These are phyloP conservation scores for Danaus plexippus DNA, from an alignment of 1,140 invertebrate genomes.

Conservation along the genomic window DNA sequence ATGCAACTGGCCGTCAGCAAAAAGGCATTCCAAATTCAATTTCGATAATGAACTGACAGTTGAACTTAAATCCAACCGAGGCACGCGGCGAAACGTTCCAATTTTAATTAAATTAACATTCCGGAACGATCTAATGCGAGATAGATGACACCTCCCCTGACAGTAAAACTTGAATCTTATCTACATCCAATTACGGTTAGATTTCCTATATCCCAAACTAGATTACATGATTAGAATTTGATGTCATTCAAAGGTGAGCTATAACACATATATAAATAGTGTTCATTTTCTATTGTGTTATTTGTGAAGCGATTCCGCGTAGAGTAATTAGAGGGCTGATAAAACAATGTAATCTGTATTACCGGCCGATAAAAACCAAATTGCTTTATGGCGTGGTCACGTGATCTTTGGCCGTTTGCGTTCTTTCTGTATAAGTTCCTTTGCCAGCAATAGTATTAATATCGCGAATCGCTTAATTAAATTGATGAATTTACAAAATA, in stretches of 20 bases:
- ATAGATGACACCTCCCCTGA: conserved; percentile 32
- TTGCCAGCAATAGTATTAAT: conserved; percentile 65
- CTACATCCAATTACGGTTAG: conserved; percentile 16
- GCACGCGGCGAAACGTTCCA: conserved; percentile 47
- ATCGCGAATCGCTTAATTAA: conserved; percentile 66
- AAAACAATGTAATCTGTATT: conserved; percentile 66
- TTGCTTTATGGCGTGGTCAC: conserved; percentile 53
- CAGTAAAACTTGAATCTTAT: conserved; percentile 25
- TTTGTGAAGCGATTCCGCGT: conserved; percentile 31
- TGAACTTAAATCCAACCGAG: conserved; percentile 42
- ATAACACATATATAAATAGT: not conserved
- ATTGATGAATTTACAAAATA: conserved; percentile 52
- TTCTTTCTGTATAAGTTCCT: conserved; percentile 38
- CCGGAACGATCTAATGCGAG: conserved; percentile 39
- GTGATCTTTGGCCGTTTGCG: conserved; percentile 50
- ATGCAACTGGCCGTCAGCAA: conserved; percentile 16
- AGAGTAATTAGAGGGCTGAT: conserved; percentile 61
- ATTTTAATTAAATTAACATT: conserved; percentile 70
- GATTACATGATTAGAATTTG: conserved; percentile 30
- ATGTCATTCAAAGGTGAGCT: conserved; percentile 9
- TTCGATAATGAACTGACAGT: conserved; percentile 62
- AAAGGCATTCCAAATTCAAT: conserved; percentile 44
- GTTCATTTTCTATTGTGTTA: conserved; percentile 10
- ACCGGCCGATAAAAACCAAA: conserved; percentile 61
- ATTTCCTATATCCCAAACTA: conserved; percentile 18